These are phyloP conservation scores for Tricholauxania praeusta DNA, from an alignment of 2,888 invertebrate genomes.

Conservation along the genomic window DNA sequence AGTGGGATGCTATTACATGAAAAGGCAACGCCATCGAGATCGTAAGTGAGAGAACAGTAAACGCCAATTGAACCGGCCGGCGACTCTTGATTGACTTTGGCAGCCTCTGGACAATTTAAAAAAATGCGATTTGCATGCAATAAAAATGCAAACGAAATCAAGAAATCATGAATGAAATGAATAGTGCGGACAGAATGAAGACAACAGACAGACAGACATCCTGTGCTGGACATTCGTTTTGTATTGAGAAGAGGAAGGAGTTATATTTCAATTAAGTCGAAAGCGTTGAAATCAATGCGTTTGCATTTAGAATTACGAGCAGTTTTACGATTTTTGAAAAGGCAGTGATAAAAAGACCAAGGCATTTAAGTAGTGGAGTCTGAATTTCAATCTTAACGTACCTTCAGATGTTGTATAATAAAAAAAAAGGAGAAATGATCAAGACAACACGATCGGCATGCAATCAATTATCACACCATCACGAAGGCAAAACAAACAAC, in stretches of 20 bases:
- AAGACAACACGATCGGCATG: slow-evolving; percentile 14
- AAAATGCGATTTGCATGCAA: slow-evolving; percentile 41
- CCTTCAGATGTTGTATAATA: slow-evolving; percentile 15
- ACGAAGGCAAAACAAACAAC: slow-evolving; percentile 24
- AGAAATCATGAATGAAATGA: slow-evolving; percentile 36
- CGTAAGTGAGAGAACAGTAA: slow-evolving; percentile 18
- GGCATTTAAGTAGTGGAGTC: slow-evolving; percentile 32
- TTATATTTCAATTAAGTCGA: slow-evolving; percentile 35
- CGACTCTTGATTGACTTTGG: slow-evolving; percentile 36
- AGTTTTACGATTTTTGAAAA: background rate
- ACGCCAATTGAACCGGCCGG: background rate
- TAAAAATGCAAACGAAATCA: slow-evolving; percentile 33
- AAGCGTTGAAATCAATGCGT: slow-evolving; percentile 11
- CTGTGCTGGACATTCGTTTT: background rate
- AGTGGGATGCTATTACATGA: background rate
- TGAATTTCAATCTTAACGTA: slow-evolving; percentile 23
- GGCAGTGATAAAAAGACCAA: background rate
- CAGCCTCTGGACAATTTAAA: slow-evolving; percentile 32
- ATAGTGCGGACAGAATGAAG: slow-evolving; percentile 6
- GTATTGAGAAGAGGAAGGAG: slow-evolving; percentile 33
- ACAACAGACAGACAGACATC: slow-evolving; percentile 43
- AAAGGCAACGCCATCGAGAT: background rate
- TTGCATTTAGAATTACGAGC: slow-evolving; percentile 8
- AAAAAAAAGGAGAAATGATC: slow-evolving; percentile 2
- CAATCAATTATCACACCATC: slow-evolving; percentile 27